A percentile compares a stretch with the other conserved stretches of the same genome.
These are phyloP conservation scores for Archilochus colubris DNA, from an alignment of 2,113 vertebrate genomes.

Conservation along the genomic window DNA sequence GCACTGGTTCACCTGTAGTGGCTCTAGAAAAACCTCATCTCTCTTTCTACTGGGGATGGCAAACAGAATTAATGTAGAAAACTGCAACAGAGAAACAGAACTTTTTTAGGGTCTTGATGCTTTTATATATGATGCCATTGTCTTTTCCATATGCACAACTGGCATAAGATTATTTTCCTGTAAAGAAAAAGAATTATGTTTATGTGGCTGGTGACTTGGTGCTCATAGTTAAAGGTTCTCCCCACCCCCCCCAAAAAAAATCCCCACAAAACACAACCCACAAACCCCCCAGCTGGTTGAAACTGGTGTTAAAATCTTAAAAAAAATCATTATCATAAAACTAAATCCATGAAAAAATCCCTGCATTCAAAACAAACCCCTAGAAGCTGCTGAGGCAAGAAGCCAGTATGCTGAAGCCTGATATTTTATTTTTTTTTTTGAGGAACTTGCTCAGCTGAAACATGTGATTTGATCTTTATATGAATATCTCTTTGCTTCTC, in stretches of 20 bases:
- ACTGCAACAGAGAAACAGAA: not conserved
- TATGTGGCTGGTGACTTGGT: not conserved
- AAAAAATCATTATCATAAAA: too few relatives aligned
- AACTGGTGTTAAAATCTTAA: not conserved
- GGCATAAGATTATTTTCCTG: not conserved
- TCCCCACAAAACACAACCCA: not conserved
- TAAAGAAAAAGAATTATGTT: not conserved
- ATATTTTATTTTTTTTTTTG: not conserved
- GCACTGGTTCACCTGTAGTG: not conserved
- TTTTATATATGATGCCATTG: not conserved
- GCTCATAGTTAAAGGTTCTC: not conserved
- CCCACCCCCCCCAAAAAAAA: too few relatives aligned
- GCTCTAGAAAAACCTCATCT: not conserved
- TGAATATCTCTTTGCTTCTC: not conserved
- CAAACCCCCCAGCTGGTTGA: not conserved
- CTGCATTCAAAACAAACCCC: not conserved
- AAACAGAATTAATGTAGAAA: not conserved
- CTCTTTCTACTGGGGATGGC: not conserved
- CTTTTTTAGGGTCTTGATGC: not conserved
- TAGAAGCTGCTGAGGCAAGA: not conserved
- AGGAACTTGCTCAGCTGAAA: not conserved
- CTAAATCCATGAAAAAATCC: not conserved
- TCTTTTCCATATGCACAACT: not conserved
- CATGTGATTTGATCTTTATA: not conserved
- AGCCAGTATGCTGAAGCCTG: not conserved